A percentile compares a stretch with the other conserved stretches of the same genome.
phyloP scores from a whole-genome alignment of 2,113 vertebrate species.

The Hiodon tergisus region DNA sequence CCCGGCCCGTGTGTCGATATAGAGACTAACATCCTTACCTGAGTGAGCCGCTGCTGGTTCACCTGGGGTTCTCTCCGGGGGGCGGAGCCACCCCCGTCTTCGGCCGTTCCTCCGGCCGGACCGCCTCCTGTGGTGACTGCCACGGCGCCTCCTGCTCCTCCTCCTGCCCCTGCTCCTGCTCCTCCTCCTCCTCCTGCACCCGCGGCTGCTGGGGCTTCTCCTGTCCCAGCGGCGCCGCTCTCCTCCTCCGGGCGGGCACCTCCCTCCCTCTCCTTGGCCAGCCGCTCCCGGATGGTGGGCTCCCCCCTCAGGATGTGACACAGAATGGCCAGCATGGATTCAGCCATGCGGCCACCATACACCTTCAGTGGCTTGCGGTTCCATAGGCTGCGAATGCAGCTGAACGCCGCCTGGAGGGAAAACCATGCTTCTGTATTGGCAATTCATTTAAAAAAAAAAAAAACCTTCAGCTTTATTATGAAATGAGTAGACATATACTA shows the following conservation, averaged over 20 bases:
- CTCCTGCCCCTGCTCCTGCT: background rate
- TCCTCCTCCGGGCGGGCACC: constrained; percentile 75
- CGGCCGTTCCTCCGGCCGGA: constrained; percentile 23
- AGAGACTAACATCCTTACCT: constrained; percentile 39
- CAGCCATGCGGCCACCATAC: constrained; percentile 88
- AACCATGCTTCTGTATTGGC: background rate
- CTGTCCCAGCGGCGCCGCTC: constrained; percentile 58
- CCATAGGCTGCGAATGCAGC: constrained; percentile 85
- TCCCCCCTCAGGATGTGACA: constrained; percentile 88
- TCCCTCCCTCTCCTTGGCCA: constrained; percentile 83
- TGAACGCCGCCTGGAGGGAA: constrained; percentile 76
- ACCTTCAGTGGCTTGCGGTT: constrained; percentile 85
- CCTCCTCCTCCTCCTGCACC: constrained; percentile 34
- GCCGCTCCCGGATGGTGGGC: constrained; percentile 80
- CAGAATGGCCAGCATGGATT: constrained; percentile 89
- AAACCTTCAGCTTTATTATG: background rate
- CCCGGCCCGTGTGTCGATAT: no score
- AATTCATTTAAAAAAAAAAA: background rate
- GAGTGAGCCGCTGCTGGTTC: constrained; percentile 62
- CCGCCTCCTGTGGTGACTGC: no score
- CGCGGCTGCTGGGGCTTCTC: constrained; percentile 47
- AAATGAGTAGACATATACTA: no score
- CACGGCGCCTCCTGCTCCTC: no score
- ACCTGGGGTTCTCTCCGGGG: constrained; percentile 80
- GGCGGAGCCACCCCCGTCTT: constrained; percentile 60